These are phyloP conservation scores for Tylochromis polylepis DNA, from an alignment of 2,113 vertebrate genomes.

Conservation along the genomic window DNA sequence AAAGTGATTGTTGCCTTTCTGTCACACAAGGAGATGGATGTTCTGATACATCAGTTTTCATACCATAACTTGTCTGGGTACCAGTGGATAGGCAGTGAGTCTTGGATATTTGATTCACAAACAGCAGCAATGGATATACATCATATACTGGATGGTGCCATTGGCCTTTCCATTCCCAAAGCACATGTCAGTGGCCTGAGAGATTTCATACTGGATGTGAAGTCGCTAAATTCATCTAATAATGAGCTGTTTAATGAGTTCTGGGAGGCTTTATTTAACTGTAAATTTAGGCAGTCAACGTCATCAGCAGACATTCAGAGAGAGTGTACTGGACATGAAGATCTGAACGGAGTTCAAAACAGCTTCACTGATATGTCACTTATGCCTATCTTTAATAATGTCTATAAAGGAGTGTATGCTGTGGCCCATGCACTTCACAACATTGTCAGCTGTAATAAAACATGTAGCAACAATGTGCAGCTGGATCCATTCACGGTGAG, in stretches of 20 bases:
- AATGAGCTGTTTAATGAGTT: slow-evolving; percentile 59
- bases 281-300: not conserved
- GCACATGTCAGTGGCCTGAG: slow-evolving; percentile 2
- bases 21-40: slow-evolving; percentile 52
- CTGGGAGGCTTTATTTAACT: slow-evolving; percentile 62
- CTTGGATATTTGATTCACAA: slow-evolving; percentile 66
- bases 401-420: slow-evolving; percentile 50
- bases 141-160: slow-evolving; percentile 62
- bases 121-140: slow-evolving; percentile 42
- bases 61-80: slow-evolving; percentile 63
- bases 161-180: slow-evolving; percentile 68
- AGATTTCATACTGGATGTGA: slow-evolving; percentile 51
- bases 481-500: slow-evolving; percentile 55
- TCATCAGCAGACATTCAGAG: not conserved
- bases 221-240: slow-evolving; percentile 38
- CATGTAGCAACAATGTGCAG: slow-evolving; percentile 29
- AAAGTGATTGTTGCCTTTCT: slow-evolving; percentile 65
- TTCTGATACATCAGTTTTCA: slow-evolving; percentile 49
- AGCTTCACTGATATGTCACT: not conserved
- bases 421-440: slow-evolving; percentile 59
- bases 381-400: not conserved
- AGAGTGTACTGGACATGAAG: not conserved
- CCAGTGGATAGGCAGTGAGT: slow-evolving; percentile 73
- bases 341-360: not conserved
- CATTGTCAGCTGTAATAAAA: slow-evolving; percentile 27